phyloP scores from a whole-genome alignment of 2,797 vertebrate species.

The Sebastiscus albofasciatus region DNA sequence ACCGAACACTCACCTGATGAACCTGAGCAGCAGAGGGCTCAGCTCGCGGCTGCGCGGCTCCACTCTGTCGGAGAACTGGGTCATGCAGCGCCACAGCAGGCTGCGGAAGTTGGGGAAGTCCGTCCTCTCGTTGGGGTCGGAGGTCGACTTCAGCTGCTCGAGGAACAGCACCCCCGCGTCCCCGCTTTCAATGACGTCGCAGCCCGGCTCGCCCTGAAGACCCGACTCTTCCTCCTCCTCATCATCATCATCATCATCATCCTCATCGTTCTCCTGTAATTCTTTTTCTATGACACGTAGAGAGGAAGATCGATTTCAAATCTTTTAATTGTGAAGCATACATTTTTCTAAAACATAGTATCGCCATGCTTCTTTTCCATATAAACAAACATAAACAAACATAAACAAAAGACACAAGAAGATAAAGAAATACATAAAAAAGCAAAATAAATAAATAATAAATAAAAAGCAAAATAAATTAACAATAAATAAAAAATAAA shows the following conservation, averaged over 20 bases:
- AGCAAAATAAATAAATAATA: too few species aligned
- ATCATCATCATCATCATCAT: conserved; percentile 23
- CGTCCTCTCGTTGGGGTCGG: conserved; percentile 81
- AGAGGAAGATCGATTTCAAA: not conserved
- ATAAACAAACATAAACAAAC: too few species aligned
- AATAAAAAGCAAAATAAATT: too few species aligned
- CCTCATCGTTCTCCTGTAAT: conserved; percentile 75
- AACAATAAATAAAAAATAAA: too few species aligned
- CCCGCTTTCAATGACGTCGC: conserved; percentile 80
- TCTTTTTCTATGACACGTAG: conserved; percentile 85
- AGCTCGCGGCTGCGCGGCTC: conserved; percentile 94
- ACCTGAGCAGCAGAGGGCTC: conserved; percentile 92
- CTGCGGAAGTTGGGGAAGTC: conserved; percentile 95
- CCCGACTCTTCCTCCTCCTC: not conserved
- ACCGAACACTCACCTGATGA: conserved; percentile 86
- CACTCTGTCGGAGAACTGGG: conserved; percentile 89
- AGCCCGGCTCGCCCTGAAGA: conserved; percentile 53
- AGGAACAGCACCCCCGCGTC: conserved; percentile 84
- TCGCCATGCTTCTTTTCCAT: too few species aligned
- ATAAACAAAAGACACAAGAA: too few species aligned
- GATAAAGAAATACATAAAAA: too few species aligned
- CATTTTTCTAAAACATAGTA: too few species aligned
- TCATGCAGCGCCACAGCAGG: conserved; percentile 92
- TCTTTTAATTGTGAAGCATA: too few species aligned
- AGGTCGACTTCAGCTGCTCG: conserved; percentile 79